phyloP scores from a whole-genome alignment of 2,888 invertebrate genomes.

The Xestia xanthographa region DNA sequence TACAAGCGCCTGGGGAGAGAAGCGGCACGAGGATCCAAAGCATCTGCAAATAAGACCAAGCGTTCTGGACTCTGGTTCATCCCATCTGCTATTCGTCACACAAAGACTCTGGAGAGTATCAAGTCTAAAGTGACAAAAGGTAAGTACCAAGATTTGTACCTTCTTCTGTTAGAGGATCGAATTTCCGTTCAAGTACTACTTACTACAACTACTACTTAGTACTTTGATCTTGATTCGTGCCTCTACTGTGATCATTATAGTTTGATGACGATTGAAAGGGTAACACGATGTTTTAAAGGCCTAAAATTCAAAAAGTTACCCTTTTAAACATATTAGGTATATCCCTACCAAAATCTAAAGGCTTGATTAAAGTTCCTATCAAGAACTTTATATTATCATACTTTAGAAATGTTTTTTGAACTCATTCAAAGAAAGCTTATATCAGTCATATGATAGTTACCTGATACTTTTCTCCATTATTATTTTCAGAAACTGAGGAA shows the following conservation, averaged over 20 bases:
- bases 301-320: background rate
- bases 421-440: background rate
- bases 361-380: background rate
- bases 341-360: too few relatives aligned
- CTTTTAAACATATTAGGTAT: background rate
- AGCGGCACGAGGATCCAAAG: constrained; percentile 75
- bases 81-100: constrained; percentile 87
- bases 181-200: constrained; percentile 1
- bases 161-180: constrained; percentile 4
- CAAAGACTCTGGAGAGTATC: constrained; percentile 88
- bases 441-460: background rate
- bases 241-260: background rate
- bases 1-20: constrained; percentile 87
- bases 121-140: constrained; percentile 88
- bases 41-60: constrained; percentile 80
- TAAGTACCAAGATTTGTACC: constrained; percentile 53
- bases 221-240: background rate
- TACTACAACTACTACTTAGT: too few relatives aligned
- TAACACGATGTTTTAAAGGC: background rate
- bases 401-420: background rate
- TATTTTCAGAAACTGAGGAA: constrained; percentile 87
- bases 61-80: constrained; percentile 88
- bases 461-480: background rate
- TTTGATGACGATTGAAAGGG: background rate
- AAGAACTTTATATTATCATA: background rate